Evolutionary conservation across 2,888 invertebrate species (phyloP).

Genomic region (Apantesis nais): DNA sequence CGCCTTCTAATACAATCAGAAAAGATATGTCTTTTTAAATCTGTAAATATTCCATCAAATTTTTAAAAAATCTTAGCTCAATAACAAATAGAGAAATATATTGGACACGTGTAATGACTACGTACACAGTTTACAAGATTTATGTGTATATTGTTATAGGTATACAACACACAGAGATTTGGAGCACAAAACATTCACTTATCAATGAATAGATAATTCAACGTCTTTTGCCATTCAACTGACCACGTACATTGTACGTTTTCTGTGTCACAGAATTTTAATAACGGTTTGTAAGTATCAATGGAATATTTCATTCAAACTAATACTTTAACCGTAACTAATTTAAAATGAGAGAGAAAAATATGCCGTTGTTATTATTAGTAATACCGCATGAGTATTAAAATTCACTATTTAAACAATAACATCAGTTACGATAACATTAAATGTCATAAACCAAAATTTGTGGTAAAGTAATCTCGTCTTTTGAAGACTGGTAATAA

Average conservation of each 20-base stretch:
- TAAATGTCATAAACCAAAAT: not conserved
- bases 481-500: not conserved
- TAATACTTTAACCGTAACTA: no score
- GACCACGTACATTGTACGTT: not conserved
- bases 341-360: no score
- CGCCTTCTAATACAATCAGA: no score
- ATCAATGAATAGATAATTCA: not conserved
- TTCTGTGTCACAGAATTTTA: not conserved
- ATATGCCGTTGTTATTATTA: no score
- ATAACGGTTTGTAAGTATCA: not conserved
- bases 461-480: not conserved
- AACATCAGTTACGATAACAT: not conserved
- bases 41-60: no score
- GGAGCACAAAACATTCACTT: not conserved
- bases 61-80: no score
- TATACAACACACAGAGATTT: not conserved
- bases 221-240: not conserved
- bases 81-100: not conserved
- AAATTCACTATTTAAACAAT: not conserved
- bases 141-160: not conserved
- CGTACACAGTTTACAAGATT: not conserved
- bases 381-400: not conserved
- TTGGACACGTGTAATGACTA: not conserved
- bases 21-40: no score
- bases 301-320: not conserved